Base-by-base conservation (phyloP, 2,888 invertebrate genomes). In the Plutella xylostella region DNA sequence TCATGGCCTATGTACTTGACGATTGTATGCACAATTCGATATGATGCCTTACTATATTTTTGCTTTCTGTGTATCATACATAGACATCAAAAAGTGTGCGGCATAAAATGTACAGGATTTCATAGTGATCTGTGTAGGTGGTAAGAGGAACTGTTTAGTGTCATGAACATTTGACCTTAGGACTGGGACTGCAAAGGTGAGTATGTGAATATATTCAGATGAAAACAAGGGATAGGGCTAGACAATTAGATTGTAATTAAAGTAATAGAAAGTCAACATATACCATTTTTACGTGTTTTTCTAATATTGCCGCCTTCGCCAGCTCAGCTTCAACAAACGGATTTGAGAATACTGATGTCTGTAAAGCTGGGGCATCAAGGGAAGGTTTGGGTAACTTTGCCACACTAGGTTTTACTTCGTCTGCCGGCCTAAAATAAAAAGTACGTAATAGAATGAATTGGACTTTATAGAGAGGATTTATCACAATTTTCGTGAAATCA, bases 251-350 rank as follows among this genome's bases (percentile, higher is more conserved):
- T n/a, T n/a, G n/a, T n/a, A n/a, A 6, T 28, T 12, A 28, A n/a
- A 28, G 11, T 12, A 63, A 70, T 68, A 69, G 78, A 68, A 79
- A 79, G 73, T 83, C 80, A 82, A 85, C 84, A 73, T 84, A 87
- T 58, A 92, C 94, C 94, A 97, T 94, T 86, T 95, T 95, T 0
- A 96, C 96, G 69, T 96, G 96, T 61, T 93, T 93, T 61, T 96
- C 94, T 37, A 96, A 77, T 46, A 94, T 90, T 12, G 94, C 93
- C 47, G 91, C 90, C 68, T 96, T 94, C 2, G 93, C 93, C 62
- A 90, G 87, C 69, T 96, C 96, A 1, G 92, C 96, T 68, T 92
- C 91, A 19, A 89, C 89, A 65, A 92, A 96, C 7, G 93, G 94
- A 83, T 96, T 96, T 28, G 89, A 89, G 66, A 96, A 96, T 3